Evolutionary conservation across 2,797 vertebrate species (phyloP), one percentile per base, ranked within the genome.

Genomic region (Diglossa cyanea): DNA sequence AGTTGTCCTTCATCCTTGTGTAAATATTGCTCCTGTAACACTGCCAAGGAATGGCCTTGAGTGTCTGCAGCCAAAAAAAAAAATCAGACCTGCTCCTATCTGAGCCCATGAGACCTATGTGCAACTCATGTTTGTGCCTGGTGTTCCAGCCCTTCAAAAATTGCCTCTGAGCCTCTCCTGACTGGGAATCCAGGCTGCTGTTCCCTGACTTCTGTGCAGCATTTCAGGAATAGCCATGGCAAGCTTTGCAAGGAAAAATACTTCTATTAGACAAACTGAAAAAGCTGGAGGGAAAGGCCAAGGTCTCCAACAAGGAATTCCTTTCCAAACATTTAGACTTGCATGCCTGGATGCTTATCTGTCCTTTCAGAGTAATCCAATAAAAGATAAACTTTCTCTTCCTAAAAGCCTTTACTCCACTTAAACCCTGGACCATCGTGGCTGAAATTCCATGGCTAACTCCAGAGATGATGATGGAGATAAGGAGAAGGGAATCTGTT

Each of bases 21-120:
- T 91, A 96, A 96, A 96, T 95, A 97, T 95, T 97, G 61, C 61
- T 87, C 57, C 93, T 94, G 93, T 85, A 90, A 71, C 20, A 1
- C 54, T 85, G 94, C 93, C 96, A 97, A 94, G 88, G 78, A 95
- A 87, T 23, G 86, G 71, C 80, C 93, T 91, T 73, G 81, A 89
- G 57, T 10, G 13, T 71, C 88, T 87, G 77, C 77, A 82, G 94
- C 90, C 88, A 63, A 54, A 85, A 80, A 78, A 79, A 62, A 58
- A 68, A 10, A 19, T 54, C 80, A 65, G 82, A 86, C 44, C 47
- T 84, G 87, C 66, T 95, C 39, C 85, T 66, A 62, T 84, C 90
- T 21, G 37, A 81, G 82, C 48, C 54, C 88, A 7, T 2, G 51
- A 75, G 74, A 75, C 70, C 89, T 28, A 24, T 11, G 0, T n/a